Evolutionary conservation across 1,140 invertebrate genomes (phyloP), one percentile per base, ranked within the genome.

Genomic region (Macrotrachela quadricornifera): DNA sequence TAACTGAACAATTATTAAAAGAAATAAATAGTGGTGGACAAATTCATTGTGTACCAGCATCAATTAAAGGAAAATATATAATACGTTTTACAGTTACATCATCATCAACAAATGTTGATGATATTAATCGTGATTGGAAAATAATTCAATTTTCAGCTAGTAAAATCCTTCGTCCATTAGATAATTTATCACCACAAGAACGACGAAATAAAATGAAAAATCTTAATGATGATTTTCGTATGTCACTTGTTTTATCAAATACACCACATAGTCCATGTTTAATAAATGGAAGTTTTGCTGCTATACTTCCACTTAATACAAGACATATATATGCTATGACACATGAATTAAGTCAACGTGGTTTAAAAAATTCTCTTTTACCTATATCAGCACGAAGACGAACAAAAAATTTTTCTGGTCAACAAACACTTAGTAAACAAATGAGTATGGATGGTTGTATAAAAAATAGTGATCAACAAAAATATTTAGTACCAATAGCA

Each of bases 191-290:
- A 42, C 16, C 15, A 40, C 44, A 53, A 53, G 51, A 53, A 41
- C 21, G 36, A 15, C 21, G 21, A 30, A 30, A 30, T 30, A 30
- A 30, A 30, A 30, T 30, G 21, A 30, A 30, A 30, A 30, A 30
- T 30, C 2, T 30, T 30, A 2, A 30, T 30, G 36, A 62, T 49
- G 63, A 83, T 46, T 94, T 91, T 62, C 87, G 88, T 11, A 87
- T 88, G 14, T 92, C 86, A 65, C 72, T 96, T 15, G 69, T 96
- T 21, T 80, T 90, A 11, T 71, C 71, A 58, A 92, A 94, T 67
- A 85, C 83, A 18, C 88, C 88, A 1, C 86, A 91, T 79, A 91
- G 86, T 21, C 88, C 90, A 0, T 94, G 94, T 72, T 83, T 96
- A 16, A 84, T 94, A 10, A 92, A 94, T 61, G 90, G 85, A 0